phyloP scores from a whole-genome alignment of 37 sponge, comb jelly and placozoan species.

The Amphimedon queenslandica region DNA sequence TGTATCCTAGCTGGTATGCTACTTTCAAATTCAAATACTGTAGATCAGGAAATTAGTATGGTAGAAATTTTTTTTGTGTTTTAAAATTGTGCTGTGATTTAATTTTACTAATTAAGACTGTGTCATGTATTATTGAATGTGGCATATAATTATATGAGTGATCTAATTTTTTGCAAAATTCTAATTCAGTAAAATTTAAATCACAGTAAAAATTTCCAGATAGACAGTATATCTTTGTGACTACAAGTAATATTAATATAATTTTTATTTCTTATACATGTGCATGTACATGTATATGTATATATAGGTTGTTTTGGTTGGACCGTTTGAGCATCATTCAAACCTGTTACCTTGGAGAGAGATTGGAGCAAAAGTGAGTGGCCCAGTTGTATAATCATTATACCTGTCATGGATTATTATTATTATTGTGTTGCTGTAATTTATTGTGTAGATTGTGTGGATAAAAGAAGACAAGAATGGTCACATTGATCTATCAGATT shows the following conservation, averaged over 20 bases:
- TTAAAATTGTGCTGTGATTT: no score
- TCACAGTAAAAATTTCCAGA: no score
- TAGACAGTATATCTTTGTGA: no score
- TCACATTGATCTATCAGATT: slow-evolving; percentile 33
- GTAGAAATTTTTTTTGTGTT: no score
- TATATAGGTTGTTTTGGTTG: slow-evolving; percentile 70
- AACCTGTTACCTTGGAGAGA: slow-evolving; percentile 87
- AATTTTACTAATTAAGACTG: no score
- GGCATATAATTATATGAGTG: background rate
- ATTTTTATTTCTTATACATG: no score
- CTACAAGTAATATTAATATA: no score
- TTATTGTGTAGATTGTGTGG: slow-evolving; percentile 52
- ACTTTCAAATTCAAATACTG: no score
- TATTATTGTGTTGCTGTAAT: background rate
- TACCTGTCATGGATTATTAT: background rate
- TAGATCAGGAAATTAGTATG: no score
- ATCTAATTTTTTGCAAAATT: background rate
- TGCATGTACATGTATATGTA: background rate
- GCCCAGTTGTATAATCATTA: background rate
- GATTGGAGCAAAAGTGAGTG: slow-evolving; percentile 64
- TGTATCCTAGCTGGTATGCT: no score
- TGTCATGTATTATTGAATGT: no score
- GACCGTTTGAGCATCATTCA: slow-evolving; percentile 91
- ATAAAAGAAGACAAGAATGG: slow-evolving; percentile 39
- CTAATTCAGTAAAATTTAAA: no score